Base-by-base conservation (phyloP, 1,140 invertebrate genomes). In the Cydia amplana region DNA sequence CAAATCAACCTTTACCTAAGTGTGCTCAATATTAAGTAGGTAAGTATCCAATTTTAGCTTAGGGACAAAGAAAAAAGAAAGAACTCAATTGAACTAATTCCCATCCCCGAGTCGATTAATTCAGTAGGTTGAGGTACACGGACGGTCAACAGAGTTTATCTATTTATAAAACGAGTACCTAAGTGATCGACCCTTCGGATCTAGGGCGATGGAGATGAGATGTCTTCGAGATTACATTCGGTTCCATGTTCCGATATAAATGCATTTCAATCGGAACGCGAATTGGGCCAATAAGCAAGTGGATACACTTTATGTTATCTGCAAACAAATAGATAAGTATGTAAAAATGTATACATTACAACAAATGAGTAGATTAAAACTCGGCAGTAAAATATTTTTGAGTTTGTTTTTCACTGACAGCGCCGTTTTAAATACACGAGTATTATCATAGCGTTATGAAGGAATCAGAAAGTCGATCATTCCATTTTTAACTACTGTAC, bases 141-240 rank as follows among this genome's bases (percentile, higher is more conserved):
- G 49, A n/a, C 49, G 49, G n/a, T 18, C 18, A 55, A 49, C 51
- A 14, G 16, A 18, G 6, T 55, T 18, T 55, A 55, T 18, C n/a
- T 55, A 55, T 18, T 55, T 55, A 55, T 55, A 55, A 49, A 18
- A 18, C 5, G 7, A 55, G n/a, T n/a, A n/a, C n/a, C n/a, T n/a
- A n/a, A n/a, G 51, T 55, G 51, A 55, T 55, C n/a, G 49, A 51
- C n/a, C 49, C n/a, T 55, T 55, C 51, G n/a, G n/a, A 55, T 55
- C 51, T 55, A 18, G 51, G 51, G n/a, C 51, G 51, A 55, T 55
- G 51, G 51, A 55, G 51, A 55, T 55, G 51, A 55, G 51, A 46
- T 46, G n/a, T 55, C n/a, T 55, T 18, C 51, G 51, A 55, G 51
- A 18, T 55, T 20, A n/a, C 16, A 55, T 55, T 55, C n/a, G 51